These are phyloP conservation scores for Kryptolebias ocellatus DNA, from an alignment of 2,797 vertebrate species.

Conservation along the genomic window DNA sequence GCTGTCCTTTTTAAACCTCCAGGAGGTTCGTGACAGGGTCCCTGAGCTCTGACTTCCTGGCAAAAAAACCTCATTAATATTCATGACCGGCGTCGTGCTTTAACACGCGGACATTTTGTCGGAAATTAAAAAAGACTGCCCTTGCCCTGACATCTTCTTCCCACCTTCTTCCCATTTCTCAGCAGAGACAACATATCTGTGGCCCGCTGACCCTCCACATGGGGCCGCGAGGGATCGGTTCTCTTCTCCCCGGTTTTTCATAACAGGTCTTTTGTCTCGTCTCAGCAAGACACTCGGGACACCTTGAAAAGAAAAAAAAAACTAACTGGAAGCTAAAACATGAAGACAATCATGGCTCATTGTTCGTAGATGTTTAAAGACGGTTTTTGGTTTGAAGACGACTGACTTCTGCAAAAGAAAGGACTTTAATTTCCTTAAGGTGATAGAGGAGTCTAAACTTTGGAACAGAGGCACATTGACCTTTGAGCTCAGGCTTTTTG, in stretches of 20 bases:
- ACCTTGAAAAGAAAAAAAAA: background rate
- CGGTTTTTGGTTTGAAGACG: no score
- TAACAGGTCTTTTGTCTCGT: constrained; percentile 16
- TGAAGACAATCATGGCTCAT: no score
- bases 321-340: background rate
- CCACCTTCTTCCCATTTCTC: constrained; percentile 13
- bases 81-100: constrained; percentile 16
- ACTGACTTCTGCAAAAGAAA: no score
- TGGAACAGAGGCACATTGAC: no score
- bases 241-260: constrained; percentile 31
- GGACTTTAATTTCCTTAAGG: no score
- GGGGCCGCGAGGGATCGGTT: constrained; percentile 21
- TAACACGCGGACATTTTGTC: constrained; percentile 6
- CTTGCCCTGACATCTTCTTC: constrained; percentile 1
- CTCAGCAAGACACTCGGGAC: background rate
- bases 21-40: constrained; percentile 12
- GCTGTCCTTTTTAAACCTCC: constrained; percentile 39
- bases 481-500: no score
- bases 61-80: constrained; percentile 29
- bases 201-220: constrained; percentile 18
- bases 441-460: no score
- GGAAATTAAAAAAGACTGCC: constrained; percentile 13
- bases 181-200: background rate
- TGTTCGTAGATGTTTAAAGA: no score
- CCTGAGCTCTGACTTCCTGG: constrained; percentile 25